Evolutionary conservation across 2,797 vertebrate species (phyloP).

Genomic region (Rachycentron canadum): DNA sequence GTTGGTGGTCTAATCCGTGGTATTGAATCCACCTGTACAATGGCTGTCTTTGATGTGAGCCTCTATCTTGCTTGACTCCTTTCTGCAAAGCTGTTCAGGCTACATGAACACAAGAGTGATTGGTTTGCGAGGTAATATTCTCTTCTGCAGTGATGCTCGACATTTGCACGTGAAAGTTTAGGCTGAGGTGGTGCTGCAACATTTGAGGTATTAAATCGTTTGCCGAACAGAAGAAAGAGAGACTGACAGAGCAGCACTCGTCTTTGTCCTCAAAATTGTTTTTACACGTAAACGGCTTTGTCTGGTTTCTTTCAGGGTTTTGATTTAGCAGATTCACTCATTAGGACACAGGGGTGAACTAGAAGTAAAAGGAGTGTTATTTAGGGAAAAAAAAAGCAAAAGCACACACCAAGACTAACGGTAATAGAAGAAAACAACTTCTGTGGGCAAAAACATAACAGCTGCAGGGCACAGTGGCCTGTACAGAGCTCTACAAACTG

Average conservation of each 20-base stretch:
- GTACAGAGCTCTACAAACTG: neutral
- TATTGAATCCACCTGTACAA: neutral
- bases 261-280: neutral
- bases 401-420: neutral
- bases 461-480: slow-evolving; percentile 4
- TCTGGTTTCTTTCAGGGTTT: slow-evolving; percentile 26
- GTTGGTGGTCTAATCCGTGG: neutral
- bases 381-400: slow-evolving; percentile 1
- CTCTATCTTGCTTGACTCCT: neutral
- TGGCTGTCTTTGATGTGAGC: neutral
- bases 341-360: neutral
- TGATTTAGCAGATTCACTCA: neutral
- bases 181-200: neutral
- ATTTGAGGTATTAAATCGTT: slow-evolving; percentile 8
- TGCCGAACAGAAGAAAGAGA: neutral
- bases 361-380: neutral
- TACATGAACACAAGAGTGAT: neutral
- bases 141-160: neutral
- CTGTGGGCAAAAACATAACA: slow-evolving; percentile 5
- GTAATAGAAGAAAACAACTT: neutral
- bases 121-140: neutral
- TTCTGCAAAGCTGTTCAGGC: neutral
- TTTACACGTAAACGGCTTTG: neutral
- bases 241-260: slow-evolving; percentile 11
- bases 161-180: neutral